Conservation (phyloP, 2,113 vertebrate species). For the Raphicerus campestris region DNA sequence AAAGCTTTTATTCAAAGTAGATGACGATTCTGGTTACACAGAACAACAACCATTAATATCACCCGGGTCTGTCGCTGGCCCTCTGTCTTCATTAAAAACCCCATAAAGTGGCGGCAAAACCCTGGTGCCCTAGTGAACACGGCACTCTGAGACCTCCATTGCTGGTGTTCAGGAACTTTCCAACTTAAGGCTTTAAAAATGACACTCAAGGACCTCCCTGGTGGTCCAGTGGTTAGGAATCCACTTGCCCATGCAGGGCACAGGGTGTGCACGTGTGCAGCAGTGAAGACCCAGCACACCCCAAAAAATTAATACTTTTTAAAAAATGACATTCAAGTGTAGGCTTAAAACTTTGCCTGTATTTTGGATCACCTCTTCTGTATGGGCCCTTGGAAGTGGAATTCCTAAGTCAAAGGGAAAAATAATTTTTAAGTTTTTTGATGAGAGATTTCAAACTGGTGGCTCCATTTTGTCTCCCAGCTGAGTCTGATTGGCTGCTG, state of each 20-base stretch:
- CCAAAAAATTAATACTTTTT: not conserved
- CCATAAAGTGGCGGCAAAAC: not conserved
- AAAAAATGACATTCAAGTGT: not conserved
- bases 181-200: not conserved
- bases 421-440: not conserved
- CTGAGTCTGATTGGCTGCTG: not conserved
- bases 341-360: not conserved
- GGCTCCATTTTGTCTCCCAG: not conserved
- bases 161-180: not conserved
- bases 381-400: not conserved
- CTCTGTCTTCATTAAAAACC: not conserved
- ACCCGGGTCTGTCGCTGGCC: not conserved
- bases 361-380: not conserved
- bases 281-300: not conserved
- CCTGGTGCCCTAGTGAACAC: not conserved
- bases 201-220: not conserved
- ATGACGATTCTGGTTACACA: not conserved
- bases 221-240: not conserved
- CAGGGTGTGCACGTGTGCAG: too few relatives aligned
- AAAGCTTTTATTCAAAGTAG: not conserved
- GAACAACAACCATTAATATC: not conserved
- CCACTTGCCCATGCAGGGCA: not conserved
- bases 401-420: not conserved
- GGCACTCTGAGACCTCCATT: too few relatives aligned
- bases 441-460: not conserved